These are phyloP conservation scores for Fistularia tabacaria DNA, from an alignment of 2,797 vertebrate species.

Conservation along the genomic window DNA sequence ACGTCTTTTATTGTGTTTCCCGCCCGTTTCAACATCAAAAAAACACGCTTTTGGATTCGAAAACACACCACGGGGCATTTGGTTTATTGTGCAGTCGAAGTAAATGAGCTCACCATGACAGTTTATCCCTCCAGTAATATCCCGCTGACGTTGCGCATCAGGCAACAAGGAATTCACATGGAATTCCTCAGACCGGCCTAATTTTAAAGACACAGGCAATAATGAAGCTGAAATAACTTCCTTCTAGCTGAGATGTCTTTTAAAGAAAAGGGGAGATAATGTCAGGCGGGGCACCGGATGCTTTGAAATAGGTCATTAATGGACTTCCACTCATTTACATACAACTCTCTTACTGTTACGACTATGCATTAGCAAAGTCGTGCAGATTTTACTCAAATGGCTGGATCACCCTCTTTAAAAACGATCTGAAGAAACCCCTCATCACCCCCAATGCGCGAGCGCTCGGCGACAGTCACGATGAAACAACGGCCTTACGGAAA, in stretches of 20 bases:
- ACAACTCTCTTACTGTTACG: background rate
- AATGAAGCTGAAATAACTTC: conserved; percentile 34
- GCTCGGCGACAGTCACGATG: too few relatives aligned
- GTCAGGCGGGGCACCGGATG: conserved; percentile 1
- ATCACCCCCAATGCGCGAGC: too few relatives aligned
- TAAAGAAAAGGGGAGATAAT: conserved; percentile 9
- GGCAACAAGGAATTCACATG: conserved; percentile 9
- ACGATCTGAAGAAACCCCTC: too few relatives aligned
- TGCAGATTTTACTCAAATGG: too few relatives aligned
- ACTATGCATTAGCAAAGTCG: background rate
- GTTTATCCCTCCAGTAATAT: conserved; percentile 23
- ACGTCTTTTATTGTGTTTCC: too few relatives aligned
- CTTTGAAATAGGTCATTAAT: conserved; percentile 27
- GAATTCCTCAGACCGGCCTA: conserved; percentile 19
- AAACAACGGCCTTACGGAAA: too few relatives aligned
- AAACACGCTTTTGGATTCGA: conserved; percentile 20
- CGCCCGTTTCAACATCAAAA: too few relatives aligned
- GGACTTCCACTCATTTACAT: conserved; percentile 23
- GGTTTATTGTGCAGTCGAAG: conserved; percentile 15
- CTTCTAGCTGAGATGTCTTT: conserved; percentile 22
- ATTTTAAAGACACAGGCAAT: conserved; percentile 27
- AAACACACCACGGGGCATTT: conserved; percentile 16
- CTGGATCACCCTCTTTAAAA: too few relatives aligned
- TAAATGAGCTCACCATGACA: conserved; percentile 28
- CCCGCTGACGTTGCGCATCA: conserved; percentile 23